Conservation (phyloP, 2,888 invertebrate species). For the Beris chalybata region DNA sequence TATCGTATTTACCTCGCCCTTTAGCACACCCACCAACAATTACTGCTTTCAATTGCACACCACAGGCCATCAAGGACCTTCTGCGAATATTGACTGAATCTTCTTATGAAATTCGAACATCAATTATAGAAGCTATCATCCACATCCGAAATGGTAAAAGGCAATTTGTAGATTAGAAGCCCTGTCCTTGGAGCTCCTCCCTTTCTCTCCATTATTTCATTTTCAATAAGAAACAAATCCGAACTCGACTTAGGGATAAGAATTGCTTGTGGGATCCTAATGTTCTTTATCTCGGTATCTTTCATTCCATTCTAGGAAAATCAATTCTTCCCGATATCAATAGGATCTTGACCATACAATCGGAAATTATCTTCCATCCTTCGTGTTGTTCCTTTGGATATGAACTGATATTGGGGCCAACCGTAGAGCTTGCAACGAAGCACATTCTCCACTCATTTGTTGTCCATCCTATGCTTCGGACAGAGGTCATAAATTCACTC, state of each 20-base stretch:
- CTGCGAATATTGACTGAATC: slow-evolving; percentile 20
- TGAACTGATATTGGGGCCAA: neutral
- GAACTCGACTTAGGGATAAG: slow-evolving; percentile 23
- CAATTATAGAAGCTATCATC: slow-evolving; percentile 14
- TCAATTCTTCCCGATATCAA: slow-evolving; percentile 26
- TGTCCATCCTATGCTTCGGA: slow-evolving; percentile 18
- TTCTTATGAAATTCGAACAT: slow-evolving; percentile 5
- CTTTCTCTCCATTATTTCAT: slow-evolving; percentile 5
- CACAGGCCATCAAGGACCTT: neutral
- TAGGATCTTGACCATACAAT: slow-evolving; percentile 15
- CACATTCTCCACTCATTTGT: slow-evolving; percentile 19
- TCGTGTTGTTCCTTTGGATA: neutral
- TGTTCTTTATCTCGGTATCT: slow-evolving; percentile 11
- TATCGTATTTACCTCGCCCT: too few relatives aligned
- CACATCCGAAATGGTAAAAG: slow-evolving; percentile 1
- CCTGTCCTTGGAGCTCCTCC: neutral
- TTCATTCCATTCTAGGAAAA: neutral
- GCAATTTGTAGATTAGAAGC: slow-evolving; percentile 22
- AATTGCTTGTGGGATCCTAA: slow-evolving; percentile 19
- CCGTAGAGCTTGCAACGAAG: slow-evolving; percentile 14
- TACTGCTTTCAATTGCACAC: slow-evolving; percentile 6
- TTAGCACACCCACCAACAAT: too few relatives aligned
- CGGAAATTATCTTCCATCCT: slow-evolving; percentile 25
- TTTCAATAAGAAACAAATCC: slow-evolving; percentile 18
- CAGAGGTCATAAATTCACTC: slow-evolving; percentile 20